These are phyloP conservation scores for Machimus atricapillus DNA, from an alignment of 2,888 invertebrate genomes.

Conservation along the genomic window DNA sequence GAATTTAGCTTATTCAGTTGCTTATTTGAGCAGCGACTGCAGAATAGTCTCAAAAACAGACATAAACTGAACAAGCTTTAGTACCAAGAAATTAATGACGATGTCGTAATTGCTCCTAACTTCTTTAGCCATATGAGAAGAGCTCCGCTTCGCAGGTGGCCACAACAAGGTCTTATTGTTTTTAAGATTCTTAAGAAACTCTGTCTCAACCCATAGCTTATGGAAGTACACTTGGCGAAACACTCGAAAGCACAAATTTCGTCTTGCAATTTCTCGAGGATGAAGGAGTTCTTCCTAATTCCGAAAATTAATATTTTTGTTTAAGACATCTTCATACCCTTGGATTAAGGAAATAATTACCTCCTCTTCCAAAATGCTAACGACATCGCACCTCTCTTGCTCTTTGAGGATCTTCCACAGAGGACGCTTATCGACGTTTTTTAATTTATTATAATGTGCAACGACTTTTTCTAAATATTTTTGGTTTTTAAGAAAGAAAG, in stretches of 20 bases:
- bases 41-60: neutral
- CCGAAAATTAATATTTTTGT: neutral
- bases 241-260: slow-evolving; percentile 53
- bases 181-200: slow-evolving; percentile 53
- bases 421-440: slow-evolving; percentile 25
- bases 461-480: slow-evolving; percentile 36
- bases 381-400: slow-evolving; percentile 43
- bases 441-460: slow-evolving; percentile 1
- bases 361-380: slow-evolving; percentile 38
- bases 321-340: neutral
- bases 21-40: neutral
- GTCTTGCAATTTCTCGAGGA: slow-evolving; percentile 54
- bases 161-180: slow-evolving; percentile 52
- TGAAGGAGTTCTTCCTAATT: slow-evolving; percentile 53
- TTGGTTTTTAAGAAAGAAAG: slow-evolving; percentile 32
- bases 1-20: neutral
- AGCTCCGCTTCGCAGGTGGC: slow-evolving; percentile 52
- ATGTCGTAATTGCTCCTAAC: slow-evolving; percentile 52
- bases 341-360: slow-evolving; percentile 8
- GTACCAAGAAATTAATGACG: slow-evolving; percentile 54
- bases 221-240: slow-evolving; percentile 57
- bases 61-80: neutral
- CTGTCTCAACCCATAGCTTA: slow-evolving; percentile 55
- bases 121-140: slow-evolving; percentile 49
- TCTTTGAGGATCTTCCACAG: slow-evolving; percentile 41